Evolutionary conservation across 2,113 vertebrate species (phyloP), one percentile per base, ranked within the genome.

Genomic region (Chaetura pelagica): DNA sequence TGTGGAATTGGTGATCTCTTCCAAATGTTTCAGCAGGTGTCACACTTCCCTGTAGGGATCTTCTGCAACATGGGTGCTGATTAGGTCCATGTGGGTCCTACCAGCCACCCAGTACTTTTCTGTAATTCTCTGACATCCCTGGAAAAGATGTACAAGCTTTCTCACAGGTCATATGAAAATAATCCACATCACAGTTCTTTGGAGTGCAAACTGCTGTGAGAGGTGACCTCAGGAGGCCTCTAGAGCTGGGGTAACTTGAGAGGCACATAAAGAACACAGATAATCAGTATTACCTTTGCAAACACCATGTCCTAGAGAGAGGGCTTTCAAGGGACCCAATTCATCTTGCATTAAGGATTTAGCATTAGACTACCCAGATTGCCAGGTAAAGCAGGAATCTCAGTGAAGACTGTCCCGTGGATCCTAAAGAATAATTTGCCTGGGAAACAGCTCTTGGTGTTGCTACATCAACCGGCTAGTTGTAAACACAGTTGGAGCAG

Each of bases 211-310:
- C 15, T 24, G 13, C 62, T 66, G 44, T 11, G 6, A 51, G 74
- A 79, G 21, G 17, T 90, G 46, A 82, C 81, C 81, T 83, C 54
- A 59, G 84, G 78, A 87, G 22, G 34, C 38, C 87, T 66, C 59
- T 64, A 61, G 77, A 87, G 69, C 58, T 82, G 62, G 12, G 35
- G 62, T 69, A 83, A 91, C 48, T 40, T 84, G 55, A 92, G 80
- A 94, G 66, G 69, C 40, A 46, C 44, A 40, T 10, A 55, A 75
- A 90, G 48, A 54, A 78, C 74, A 64, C 23, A 81, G 76, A 78
- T 90, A 87, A 85, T 91, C 59, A 74, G 59, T 23, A 12, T 74
- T 64, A 64, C 54, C 44, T 79, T 59, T 64, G 62, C 17, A 86
- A 80, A 87, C 85, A 80, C 57, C 9, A 3, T 48, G 29, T 57